These are phyloP conservation scores for Trachelus troglodyta DNA, from an alignment of 2,888 invertebrate species.

Conservation along the genomic window DNA sequence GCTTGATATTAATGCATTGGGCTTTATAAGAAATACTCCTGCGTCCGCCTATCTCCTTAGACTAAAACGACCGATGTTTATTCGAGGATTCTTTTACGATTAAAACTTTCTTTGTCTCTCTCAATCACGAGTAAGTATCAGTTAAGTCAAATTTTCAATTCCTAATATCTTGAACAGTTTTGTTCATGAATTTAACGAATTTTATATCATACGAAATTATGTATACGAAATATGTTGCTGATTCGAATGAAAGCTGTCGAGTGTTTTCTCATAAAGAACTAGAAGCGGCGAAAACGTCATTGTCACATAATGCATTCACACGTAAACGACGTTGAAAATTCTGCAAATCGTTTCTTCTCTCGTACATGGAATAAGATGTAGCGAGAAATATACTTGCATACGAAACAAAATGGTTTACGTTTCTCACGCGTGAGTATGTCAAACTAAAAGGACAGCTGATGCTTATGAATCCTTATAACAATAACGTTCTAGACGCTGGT, in stretches of 20 bases:
- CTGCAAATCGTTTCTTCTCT: background rate
- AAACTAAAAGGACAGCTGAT: background rate
- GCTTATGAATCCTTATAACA: background rate
- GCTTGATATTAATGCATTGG: slow-evolving; percentile 24
- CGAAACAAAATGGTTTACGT: background rate
- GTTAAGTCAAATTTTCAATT: background rate
- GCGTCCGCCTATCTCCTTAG: background rate
- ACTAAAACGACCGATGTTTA: background rate
- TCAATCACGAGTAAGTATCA: too few relatives aligned
- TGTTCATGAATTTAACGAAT: too few relatives aligned
- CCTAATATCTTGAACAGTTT: background rate
- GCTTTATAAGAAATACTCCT: slow-evolving; percentile 10
- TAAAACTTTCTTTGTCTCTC: too few relatives aligned
- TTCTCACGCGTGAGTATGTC: background rate
- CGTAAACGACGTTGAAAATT: background rate
- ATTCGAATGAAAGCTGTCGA: background rate
- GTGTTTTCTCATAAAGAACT: background rate
- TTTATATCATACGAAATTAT: background rate
- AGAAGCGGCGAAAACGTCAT: background rate
- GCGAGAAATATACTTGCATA: background rate
- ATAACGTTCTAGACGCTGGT: background rate
- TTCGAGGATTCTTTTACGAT: too few relatives aligned
- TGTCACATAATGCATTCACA: background rate
- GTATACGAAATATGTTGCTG: background rate
- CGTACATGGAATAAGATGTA: background rate